A percentile compares a stretch with the other conserved stretches of the same genome.
phyloP scores from a whole-genome alignment of 2,888 invertebrate species.

The Corythucha ciliata region DNA sequence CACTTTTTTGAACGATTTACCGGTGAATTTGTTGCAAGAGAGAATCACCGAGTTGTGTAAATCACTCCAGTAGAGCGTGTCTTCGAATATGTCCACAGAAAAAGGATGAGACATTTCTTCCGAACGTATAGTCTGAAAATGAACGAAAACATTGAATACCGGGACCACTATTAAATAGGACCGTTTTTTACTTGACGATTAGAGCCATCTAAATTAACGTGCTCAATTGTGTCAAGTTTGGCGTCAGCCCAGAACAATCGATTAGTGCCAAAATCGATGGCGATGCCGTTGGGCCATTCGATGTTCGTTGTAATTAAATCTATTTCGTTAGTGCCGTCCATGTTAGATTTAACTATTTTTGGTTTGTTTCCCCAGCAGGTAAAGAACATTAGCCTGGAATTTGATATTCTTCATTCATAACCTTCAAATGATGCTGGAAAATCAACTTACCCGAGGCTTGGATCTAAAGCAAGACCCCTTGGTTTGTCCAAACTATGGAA shows the following conservation, averaged over 20 bases:
- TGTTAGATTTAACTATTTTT: conserved; percentile 65
- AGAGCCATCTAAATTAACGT: conserved; percentile 53
- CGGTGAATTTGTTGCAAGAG: conserved; percentile 66
- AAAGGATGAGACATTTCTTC: conserved; percentile 70
- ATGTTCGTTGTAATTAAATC: conserved; percentile 55
- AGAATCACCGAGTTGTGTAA: conserved; percentile 63
- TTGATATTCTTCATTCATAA: too few species aligned
- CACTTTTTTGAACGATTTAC: conserved; percentile 51
- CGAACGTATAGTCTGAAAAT: conserved; percentile 36
- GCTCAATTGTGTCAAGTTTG: conserved; percentile 56
- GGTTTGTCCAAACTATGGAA: conserved; percentile 56
- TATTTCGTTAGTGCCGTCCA: conserved; percentile 67
- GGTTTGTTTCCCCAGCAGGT: conserved; percentile 71
- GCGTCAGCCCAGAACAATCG: conserved; percentile 87
- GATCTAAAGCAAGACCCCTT: conserved; percentile 59
- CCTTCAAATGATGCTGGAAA: too few species aligned
- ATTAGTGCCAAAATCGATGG: conserved; percentile 66
- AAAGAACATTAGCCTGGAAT: conserved; percentile 75
- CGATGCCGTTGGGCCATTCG: conserved; percentile 75
- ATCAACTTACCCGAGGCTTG: conserved; percentile 50
- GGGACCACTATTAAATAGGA: conserved; percentile 27
- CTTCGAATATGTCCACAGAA: conserved; percentile 77
- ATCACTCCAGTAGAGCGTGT: conserved; percentile 78
- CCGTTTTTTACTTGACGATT: conserved; percentile 56
- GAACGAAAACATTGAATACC: background rate